Conservation (phyloP, 2,888 invertebrate species). For the Hyalella azteca region DNA sequence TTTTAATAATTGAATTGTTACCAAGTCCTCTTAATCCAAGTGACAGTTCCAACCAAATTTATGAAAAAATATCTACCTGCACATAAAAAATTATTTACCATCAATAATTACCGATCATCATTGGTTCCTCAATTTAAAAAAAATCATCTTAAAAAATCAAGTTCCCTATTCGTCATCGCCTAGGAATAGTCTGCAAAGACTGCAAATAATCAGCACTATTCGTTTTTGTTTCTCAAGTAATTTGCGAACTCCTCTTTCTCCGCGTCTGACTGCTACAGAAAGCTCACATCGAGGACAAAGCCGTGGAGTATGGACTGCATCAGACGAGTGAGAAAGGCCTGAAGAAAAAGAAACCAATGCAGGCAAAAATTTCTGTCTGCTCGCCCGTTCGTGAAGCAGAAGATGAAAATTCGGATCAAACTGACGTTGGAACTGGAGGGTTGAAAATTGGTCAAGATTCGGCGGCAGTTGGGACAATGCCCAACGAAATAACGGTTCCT, state of each 20-base stretch:
- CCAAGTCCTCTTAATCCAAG: background rate
- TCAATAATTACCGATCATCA: no score
- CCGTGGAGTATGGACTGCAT: background rate
- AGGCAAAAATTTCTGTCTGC: background rate
- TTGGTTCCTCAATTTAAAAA: background rate
- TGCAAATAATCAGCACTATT: no score
- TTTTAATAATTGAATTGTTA: no score
- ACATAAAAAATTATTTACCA: background rate
- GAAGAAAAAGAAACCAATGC: background rate
- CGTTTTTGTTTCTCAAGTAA: no score
- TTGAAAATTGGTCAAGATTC: no score
- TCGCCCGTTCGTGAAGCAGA: background rate
- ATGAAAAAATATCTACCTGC: background rate
- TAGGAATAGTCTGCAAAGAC: no score
- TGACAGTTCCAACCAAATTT: background rate
- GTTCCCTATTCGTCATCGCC: background rate
- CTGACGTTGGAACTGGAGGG: background rate
- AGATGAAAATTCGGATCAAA: background rate
- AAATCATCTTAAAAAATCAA: background rate
- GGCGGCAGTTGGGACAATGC: no score
- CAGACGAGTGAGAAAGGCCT: background rate
- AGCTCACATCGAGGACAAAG: background rate
- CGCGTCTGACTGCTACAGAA: background rate
- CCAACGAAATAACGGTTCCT: no score
- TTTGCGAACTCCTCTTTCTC: no score